phyloP scores from a whole-genome alignment of 2,888 invertebrate species.

The Pasiphila rectangulata region DNA sequence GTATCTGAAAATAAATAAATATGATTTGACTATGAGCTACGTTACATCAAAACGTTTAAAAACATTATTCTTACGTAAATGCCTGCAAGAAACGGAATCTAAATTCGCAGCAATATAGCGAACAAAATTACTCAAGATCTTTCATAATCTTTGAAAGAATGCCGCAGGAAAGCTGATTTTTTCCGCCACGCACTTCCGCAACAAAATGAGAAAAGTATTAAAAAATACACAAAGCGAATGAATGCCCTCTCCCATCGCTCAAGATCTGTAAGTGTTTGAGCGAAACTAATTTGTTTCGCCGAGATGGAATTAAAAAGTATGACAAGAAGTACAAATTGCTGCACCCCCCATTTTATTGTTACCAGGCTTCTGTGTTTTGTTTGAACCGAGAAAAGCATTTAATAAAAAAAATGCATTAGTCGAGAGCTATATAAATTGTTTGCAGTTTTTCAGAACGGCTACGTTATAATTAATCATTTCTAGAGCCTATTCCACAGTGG shows the following conservation, averaged over 20 bases:
- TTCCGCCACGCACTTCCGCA: slow-evolving; percentile 19
- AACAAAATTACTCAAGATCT: slow-evolving; percentile 1
- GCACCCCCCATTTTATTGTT: slow-evolving; percentile 64
- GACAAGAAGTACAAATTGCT: slow-evolving; percentile 73
- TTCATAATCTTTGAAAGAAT: slow-evolving; percentile 16
- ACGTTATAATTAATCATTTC: no score
- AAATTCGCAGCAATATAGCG: slow-evolving; percentile 2
- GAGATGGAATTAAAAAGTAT: slow-evolving; percentile 73
- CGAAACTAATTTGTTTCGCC: slow-evolving; percentile 65
- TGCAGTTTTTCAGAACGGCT: not conserved
- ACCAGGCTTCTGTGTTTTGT: slow-evolving; percentile 61
- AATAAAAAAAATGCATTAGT: slow-evolving; percentile 60
- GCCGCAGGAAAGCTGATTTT: slow-evolving; percentile 15
- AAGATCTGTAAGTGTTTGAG: slow-evolving; percentile 61
- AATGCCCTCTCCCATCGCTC: slow-evolving; percentile 46
- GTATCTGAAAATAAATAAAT: no score
- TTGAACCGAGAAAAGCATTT: slow-evolving; percentile 69
- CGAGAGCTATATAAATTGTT: slow-evolving; percentile 8
- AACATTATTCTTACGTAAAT: not conserved
- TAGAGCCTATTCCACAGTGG: no score
- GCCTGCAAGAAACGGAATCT: not conserved
- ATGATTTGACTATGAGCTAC: no score
- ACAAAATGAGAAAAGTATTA: slow-evolving; percentile 28
- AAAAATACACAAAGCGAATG: slow-evolving; percentile 42
- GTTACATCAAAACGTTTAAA: not conserved